Conservation (phyloP, 2,113 vertebrate species). For the Anser cygnoides region DNA sequence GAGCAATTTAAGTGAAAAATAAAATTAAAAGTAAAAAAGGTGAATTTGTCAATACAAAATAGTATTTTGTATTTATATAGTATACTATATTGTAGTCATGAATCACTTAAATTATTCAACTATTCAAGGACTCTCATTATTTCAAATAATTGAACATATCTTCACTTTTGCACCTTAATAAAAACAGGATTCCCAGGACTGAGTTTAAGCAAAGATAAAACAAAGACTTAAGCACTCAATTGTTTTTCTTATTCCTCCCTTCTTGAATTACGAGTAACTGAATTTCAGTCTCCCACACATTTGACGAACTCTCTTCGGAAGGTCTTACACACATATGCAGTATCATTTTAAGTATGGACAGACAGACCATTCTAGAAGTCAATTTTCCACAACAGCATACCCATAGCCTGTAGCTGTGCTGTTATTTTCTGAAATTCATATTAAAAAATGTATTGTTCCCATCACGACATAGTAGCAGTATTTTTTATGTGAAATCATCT, state of each 20-base stretch:
- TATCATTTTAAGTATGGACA: background rate
- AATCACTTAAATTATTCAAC: background rate
- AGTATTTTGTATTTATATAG: too few relatives aligned
- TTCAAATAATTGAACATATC: background rate
- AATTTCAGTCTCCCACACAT: background rate
- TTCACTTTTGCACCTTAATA: background rate
- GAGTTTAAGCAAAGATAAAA: background rate
- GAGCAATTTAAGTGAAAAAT: background rate
- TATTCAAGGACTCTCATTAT: background rate
- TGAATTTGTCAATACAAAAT: background rate
- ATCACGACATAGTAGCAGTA: background rate
- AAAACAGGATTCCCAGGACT: background rate
- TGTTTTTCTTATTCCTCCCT: background rate
- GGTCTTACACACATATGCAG: background rate
- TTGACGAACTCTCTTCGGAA: background rate
- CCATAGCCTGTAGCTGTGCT: background rate
- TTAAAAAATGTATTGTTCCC: background rate
- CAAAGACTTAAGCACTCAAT: background rate
- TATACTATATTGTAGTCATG: background rate
- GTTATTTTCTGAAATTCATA: background rate
- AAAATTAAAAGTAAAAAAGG: background rate
- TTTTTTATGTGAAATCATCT: background rate
- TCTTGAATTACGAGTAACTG: background rate
- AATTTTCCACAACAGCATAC: background rate
- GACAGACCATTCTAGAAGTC: background rate